A percentile compares a stretch with the other conserved stretches of the same genome.
These are phyloP conservation scores for Brenthis daphne DNA, from an alignment of 2,888 invertebrate species.

Conservation along the genomic window DNA sequence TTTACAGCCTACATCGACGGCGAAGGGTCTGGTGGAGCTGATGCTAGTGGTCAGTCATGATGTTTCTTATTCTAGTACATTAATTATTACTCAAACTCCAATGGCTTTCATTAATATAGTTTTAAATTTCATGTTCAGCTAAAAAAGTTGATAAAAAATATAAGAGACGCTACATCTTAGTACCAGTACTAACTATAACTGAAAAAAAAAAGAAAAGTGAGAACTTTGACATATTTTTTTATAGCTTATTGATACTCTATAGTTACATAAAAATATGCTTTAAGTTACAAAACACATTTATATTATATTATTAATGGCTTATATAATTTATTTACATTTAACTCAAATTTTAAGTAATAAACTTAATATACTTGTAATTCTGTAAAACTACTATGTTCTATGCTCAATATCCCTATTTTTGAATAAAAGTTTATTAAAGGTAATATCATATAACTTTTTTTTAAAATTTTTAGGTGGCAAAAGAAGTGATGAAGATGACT, in stretches of 20 bases:
- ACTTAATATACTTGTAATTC: no score
- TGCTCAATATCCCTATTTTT: no score
- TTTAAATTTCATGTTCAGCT: conserved; percentile 12
- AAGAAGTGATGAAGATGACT: not conserved
- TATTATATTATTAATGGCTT: no score
- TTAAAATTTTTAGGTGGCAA: not conserved
- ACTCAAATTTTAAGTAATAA: no score
- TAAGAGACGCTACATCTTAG: conserved; percentile 4
- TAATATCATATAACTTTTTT: not conserved
- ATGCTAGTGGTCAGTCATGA: not conserved
- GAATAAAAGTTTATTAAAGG: no score
- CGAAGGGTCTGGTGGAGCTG: not conserved
- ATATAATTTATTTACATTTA: no score
- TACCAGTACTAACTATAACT: conserved; percentile 24
- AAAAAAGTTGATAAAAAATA: not conserved
- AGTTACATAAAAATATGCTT: no score
- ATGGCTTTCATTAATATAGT: no score
- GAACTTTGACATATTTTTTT: not conserved
- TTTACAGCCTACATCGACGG: not conserved
- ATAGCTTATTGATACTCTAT: not conserved
- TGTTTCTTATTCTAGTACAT: not conserved
- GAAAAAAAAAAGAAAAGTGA: conserved; percentile 17
- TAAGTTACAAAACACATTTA: no score
- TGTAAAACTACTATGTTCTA: no score
- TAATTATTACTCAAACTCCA: not conserved